These are phyloP conservation scores for Smittia aterrima DNA, from an alignment of 2,888 invertebrate genomes.

Conservation along the genomic window DNA sequence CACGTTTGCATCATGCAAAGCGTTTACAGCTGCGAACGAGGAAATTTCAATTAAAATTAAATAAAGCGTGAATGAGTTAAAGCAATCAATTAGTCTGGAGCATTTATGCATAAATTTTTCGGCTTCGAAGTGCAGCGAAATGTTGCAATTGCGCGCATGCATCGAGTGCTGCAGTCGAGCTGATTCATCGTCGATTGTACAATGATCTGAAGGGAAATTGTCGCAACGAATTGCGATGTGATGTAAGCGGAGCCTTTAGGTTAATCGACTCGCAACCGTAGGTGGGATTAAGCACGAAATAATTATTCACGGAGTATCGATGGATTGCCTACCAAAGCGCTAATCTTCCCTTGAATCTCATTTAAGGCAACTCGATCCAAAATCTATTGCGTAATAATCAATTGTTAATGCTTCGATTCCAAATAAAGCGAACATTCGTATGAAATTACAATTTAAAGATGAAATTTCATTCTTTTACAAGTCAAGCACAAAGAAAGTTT, in stretches of 20 bases:
- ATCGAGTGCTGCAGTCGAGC: too few species aligned
- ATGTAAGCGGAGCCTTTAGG: not conserved
- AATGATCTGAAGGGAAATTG: not conserved
- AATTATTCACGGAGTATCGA: conserved; percentile 8
- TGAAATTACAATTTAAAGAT: too few species aligned
- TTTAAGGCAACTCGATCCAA: not conserved
- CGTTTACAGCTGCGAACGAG: not conserved
- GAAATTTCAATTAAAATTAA: conserved; percentile 7
- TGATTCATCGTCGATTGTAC: not conserved
- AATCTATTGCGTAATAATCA: not conserved
- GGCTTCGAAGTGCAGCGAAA: too few species aligned
- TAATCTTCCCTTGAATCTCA: not conserved
- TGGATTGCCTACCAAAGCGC: not conserved
- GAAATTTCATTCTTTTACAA: too few species aligned
- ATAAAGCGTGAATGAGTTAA: conserved; percentile 13
- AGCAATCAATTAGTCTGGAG: not conserved
- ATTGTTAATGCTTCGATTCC: not conserved
- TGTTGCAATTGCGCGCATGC: not conserved
- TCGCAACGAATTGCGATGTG: not conserved
- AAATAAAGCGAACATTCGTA: too few species aligned
- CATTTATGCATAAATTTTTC: not conserved
- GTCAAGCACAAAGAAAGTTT: too few species aligned
- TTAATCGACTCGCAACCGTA: not conserved
- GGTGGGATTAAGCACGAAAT: conserved; percentile 9
- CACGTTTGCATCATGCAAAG: not conserved